These are phyloP conservation scores for Nothura maculosa DNA, from an alignment of 2,797 vertebrate species.

Conservation along the genomic window DNA sequence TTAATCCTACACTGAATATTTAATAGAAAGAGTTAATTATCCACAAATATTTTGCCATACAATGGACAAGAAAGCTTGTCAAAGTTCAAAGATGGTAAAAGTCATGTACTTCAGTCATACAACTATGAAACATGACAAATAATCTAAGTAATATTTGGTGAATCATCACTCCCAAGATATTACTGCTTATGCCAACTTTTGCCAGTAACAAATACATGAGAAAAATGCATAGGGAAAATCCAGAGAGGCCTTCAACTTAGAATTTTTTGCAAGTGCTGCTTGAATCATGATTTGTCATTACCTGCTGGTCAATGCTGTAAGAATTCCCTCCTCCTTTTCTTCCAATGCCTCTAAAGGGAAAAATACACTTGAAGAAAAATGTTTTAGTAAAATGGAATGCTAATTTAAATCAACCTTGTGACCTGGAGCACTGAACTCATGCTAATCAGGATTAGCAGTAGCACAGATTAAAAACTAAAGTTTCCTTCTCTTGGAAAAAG, in stretches of 20 bases:
- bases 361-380: not conserved
- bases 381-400: constrained; percentile 2
- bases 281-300: constrained; percentile 25
- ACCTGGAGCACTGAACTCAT: not conserved
- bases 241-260: not conserved
- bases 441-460: not conserved
- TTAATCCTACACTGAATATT: not conserved
- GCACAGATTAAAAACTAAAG: not conserved
- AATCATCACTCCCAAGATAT: constrained; percentile 27
- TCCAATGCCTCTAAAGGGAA: not conserved
- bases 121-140: not conserved
- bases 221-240: not conserved
- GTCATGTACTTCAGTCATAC: not conserved
- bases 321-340: constrained; percentile 12
- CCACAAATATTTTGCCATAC: not conserved
- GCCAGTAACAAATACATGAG: constrained; percentile 15
- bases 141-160: not conserved
- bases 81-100: not conserved
- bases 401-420: constrained; percentile 5
- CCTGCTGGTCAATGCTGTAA: constrained; percentile 11
- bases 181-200: constrained; percentile 14
- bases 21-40: not conserved
- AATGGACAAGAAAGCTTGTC: not conserved
- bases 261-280: not conserved
- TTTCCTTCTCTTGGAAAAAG: not conserved